phyloP scores from a whole-genome alignment of 2,888 invertebrate species.

The Schrankia costaestrigalis region DNA sequence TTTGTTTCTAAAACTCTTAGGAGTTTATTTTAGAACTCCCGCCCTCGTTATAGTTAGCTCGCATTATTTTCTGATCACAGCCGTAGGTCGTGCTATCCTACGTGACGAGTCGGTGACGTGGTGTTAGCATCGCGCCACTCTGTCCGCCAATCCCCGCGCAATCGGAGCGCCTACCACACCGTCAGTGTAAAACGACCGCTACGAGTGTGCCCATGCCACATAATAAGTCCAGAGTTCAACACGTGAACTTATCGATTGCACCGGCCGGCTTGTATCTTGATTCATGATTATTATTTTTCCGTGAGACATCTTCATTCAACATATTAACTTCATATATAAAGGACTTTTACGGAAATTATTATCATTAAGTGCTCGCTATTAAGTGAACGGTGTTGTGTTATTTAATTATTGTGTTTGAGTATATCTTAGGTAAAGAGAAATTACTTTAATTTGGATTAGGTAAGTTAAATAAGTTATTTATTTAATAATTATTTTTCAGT shows the following conservation, averaged over 20 bases:
- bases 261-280: conserved; percentile 24
- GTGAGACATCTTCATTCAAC: conserved; percentile 8
- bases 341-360: conserved; percentile 2
- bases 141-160: conserved; percentile 60
- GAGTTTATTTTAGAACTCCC: conserved; percentile 31
- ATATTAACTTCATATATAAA: conserved; percentile 16
- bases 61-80: conserved; percentile 37
- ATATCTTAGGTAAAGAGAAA: too few species aligned
- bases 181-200: conserved; percentile 29
- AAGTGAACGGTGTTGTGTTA: conserved; percentile 11
- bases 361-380: conserved; percentile 7
- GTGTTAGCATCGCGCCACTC: conserved; percentile 69
- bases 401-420: not conserved
- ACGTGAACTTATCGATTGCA: conserved; percentile 47
- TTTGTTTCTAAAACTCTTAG: too few species aligned
- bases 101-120: conserved; percentile 57
- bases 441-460: too few species aligned
- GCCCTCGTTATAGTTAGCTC: conserved; percentile 15
- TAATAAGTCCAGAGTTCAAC: conserved; percentile 52
- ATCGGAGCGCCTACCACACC: conserved; percentile 33
- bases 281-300: conserved; percentile 20
- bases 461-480: too few species aligned
- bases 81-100: conserved; percentile 35
- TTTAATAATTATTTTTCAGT: too few species aligned
- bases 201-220: conserved; percentile 15